phyloP scores from a whole-genome alignment of 2,888 invertebrate species.

The Callosobruchus maculatus region DNA sequence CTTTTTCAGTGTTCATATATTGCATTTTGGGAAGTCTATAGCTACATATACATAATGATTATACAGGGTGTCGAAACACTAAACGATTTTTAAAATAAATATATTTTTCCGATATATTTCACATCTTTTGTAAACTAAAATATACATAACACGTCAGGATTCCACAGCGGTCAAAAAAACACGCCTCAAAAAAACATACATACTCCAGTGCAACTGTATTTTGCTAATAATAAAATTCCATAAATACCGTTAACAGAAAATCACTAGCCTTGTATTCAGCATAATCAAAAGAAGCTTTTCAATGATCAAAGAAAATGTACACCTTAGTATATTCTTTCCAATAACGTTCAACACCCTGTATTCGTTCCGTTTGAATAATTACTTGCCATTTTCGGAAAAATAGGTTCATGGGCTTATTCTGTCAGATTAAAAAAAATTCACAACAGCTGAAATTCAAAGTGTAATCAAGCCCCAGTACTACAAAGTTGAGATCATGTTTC shows the following conservation, averaged over 20 bases:
- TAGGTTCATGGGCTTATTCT: not conserved
- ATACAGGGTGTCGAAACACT: not conserved
- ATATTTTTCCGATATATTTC: not conserved
- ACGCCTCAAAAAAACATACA: not conserved
- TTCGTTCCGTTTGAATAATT: not conserved
- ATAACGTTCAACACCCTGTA: not conserved
- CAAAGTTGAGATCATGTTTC: not conserved
- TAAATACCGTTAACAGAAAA: not conserved
- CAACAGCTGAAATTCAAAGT: not conserved
- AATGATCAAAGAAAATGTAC: not conserved
- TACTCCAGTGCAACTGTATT: not conserved
- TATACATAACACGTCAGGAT: not conserved
- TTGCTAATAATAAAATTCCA: no score
- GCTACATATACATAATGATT: not conserved
- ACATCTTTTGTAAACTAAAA: conserved; percentile 1
- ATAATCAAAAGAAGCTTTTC: not conserved
- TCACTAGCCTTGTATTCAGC: not conserved
- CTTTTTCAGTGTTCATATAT: not conserved
- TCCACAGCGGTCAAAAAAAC: not conserved
- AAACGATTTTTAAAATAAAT: not conserved
- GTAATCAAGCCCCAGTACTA: not conserved
- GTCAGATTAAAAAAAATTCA: not conserved
- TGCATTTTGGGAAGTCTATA: not conserved
- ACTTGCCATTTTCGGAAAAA: not conserved
- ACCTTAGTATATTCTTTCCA: not conserved